These are phyloP conservation scores for Chloropsis hardwickii DNA, from an alignment of 2,113 vertebrate genomes.

Conservation along the genomic window DNA sequence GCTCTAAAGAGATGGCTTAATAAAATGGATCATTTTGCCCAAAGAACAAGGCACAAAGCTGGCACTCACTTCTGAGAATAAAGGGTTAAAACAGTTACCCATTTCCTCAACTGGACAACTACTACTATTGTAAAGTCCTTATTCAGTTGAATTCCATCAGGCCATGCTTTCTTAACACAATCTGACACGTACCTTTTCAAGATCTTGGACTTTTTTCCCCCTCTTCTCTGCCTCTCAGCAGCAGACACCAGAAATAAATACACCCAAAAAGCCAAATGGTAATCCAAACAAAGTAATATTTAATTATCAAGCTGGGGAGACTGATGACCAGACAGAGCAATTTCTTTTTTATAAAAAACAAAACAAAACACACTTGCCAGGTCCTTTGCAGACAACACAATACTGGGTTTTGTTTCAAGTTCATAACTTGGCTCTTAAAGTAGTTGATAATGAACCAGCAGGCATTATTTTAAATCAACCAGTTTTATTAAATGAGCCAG, in stretches of 20 bases:
- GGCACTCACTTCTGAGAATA: not conserved
- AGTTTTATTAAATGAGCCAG: slow-evolving; percentile 82
- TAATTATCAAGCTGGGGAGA: slow-evolving; percentile 26
- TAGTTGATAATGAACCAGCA: slow-evolving; percentile 85
- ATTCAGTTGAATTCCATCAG: slow-evolving; percentile 73
- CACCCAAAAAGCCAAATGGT: slow-evolving; percentile 12
- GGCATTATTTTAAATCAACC: slow-evolving; percentile 84
- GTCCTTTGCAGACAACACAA: slow-evolving; percentile 59
- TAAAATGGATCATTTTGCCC: not conserved
- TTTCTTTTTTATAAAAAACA: not conserved
- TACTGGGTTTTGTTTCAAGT: slow-evolving; percentile 76
- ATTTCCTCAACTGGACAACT: not conserved
- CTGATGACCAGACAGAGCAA: not conserved
- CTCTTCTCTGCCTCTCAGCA: not conserved
- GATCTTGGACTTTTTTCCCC: not conserved
- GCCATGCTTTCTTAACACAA: slow-evolving; percentile 32
- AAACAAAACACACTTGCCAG: slow-evolving; percentile 8
- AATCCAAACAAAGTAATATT: slow-evolving; percentile 54
- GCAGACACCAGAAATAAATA: slow-evolving; percentile 41
- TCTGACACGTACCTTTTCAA: slow-evolving; percentile 53
- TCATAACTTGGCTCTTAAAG: slow-evolving; percentile 74
- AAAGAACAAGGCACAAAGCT: not conserved
- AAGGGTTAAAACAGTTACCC: slow-evolving; percentile 26
- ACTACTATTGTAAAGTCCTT: slow-evolving; percentile 28
- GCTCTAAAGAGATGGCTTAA: not conserved